A percentile compares a stretch with the other conserved stretches of the same genome.
These are phyloP conservation scores for Pentalonia nigronervosa DNA, from an alignment of 1,140 invertebrate species.

Conservation along the genomic window DNA sequence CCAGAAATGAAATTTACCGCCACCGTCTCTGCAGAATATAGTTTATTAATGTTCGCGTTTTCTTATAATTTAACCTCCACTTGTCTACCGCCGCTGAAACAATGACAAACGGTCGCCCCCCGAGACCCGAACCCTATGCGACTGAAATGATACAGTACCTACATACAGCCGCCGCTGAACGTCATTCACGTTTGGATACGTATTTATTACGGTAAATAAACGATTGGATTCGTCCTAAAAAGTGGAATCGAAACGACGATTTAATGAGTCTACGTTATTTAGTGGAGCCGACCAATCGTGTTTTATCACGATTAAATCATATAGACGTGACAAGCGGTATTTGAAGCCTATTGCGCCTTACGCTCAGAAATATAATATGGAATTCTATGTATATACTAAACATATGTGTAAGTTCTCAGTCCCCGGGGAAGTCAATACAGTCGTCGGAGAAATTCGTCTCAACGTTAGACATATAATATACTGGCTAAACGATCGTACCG, in stretches of 20 bases:
- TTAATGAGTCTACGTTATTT: not conserved
- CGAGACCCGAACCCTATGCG: slow-evolving; percentile 15
- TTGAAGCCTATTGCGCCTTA: not conserved
- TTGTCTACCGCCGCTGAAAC: not conserved
- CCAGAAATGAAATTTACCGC: slow-evolving; percentile 46
- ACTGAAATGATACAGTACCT: slow-evolving; percentile 12
- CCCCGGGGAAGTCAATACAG: not conserved
- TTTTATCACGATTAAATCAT: not conserved
- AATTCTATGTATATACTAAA: not conserved
- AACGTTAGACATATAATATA: not conserved
- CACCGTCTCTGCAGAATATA: not conserved
- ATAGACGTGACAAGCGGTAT: not conserved
- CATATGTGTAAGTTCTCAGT: not conserved
- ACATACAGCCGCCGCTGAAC: not conserved
- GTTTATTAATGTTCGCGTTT: slow-evolving; percentile 49
- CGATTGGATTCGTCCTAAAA: not conserved
- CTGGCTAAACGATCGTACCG: not conserved
- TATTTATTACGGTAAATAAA: not conserved
- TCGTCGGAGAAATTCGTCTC: not conserved
- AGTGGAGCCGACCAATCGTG: not conserved
- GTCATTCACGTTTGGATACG: not conserved
- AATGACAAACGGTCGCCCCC: slow-evolving; percentile 38
- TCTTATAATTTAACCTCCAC: slow-evolving; percentile 30
- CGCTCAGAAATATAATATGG: not conserved
- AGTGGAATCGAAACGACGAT: not conserved